These are phyloP conservation scores for Alviniconcha marisindica DNA, from an alignment of 1,140 invertebrate species.

Conservation along the genomic window DNA sequence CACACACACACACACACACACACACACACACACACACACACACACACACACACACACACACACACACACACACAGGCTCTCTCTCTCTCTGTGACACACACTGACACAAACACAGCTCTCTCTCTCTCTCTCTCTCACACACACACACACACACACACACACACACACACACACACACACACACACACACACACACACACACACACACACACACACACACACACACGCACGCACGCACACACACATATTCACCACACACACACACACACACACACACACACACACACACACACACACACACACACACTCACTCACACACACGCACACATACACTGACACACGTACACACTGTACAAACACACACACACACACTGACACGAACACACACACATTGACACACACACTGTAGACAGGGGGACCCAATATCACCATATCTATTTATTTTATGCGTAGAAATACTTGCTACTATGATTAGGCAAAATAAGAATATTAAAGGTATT, in stretches of 20 bases:
- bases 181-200: background rate
- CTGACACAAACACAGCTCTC: background rate
- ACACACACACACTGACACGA: background rate
- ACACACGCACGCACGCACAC: conserved; percentile 8
- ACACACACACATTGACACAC: no score
- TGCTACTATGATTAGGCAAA: background rate
- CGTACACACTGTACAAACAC: background rate
- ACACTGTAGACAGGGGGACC: no score
- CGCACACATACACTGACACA: background rate
- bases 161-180: background rate
- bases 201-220: conserved; percentile 15
- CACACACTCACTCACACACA: background rate
- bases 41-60: conserved; percentile 17
- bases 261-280: conserved; percentile 10
- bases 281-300: conserved; percentile 10
- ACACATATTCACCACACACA: background rate
- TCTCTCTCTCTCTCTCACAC: background rate
- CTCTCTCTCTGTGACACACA: background rate
- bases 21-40: background rate
- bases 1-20: background rate
- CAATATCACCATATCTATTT: no score
- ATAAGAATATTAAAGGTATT: background rate
- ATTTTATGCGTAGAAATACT: background rate
- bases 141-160: background rate
- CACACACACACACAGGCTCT: background rate